Conservation (phyloP, 2,113 vertebrate genomes). For the Notothenia rossii region DNA sequence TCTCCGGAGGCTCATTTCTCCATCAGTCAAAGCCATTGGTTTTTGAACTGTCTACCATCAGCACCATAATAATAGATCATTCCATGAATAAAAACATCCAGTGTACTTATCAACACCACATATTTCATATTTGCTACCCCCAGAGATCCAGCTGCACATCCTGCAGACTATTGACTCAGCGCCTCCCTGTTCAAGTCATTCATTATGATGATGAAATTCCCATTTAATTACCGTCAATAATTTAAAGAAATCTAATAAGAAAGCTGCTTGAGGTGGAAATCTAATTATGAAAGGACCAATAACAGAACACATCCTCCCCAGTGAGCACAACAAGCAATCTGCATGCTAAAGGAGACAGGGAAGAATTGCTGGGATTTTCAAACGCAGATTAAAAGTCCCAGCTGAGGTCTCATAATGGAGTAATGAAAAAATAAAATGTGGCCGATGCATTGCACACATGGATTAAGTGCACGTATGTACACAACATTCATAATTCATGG, state of each 20-base stretch:
- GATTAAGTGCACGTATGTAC: constrained; percentile 49
- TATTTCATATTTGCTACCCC: constrained; percentile 18
- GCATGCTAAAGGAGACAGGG: constrained; percentile 65
- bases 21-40: background rate
- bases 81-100: constrained; percentile 9
- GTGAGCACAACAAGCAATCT: constrained; percentile 44
- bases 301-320: constrained; percentile 50
- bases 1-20: background rate
- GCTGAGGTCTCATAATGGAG: constrained; percentile 61
- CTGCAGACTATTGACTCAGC: constrained; percentile 50
- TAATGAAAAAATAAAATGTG: too few species aligned
- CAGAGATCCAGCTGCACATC: constrained; percentile 17
- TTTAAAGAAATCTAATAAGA: constrained; percentile 71
- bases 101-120: constrained; percentile 11
- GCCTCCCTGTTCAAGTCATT: constrained; percentile 38
- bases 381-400: constrained; percentile 44
- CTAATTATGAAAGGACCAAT: constrained; percentile 50
- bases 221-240: constrained; percentile 70
- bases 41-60: background rate
- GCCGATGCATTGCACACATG: constrained; percentile 17
- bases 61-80: background rate
- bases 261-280: constrained; percentile 66
- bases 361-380: constrained; percentile 55
- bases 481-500: constrained; percentile 66
- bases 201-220: constrained; percentile 58